Conservation (phyloP, 2,888 invertebrate species). For the Cryptosula pallasiana region DNA sequence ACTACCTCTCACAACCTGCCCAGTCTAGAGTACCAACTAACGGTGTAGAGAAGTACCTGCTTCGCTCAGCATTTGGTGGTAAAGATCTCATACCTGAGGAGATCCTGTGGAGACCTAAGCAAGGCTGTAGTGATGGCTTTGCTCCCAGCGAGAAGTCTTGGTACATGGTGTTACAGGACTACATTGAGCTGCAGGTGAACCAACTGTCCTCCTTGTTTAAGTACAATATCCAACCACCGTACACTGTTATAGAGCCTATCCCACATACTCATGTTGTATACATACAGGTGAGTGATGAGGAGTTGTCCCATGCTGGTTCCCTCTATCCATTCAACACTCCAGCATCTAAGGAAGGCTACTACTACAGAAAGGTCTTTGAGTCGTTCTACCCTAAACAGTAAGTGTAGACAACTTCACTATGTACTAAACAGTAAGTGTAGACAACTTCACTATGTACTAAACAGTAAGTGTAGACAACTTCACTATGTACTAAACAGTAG, state of each 20-base stretch:
- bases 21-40: conserved; percentile 68
- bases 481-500: too few species aligned
- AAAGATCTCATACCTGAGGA: conserved; percentile 70
- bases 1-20: conserved; percentile 69
- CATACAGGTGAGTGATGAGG: conserved; percentile 50
- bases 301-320: conserved; percentile 41
- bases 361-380: conserved; percentile 55
- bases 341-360: conserved; percentile 55
- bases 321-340: conserved; percentile 55
- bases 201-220: too few species aligned
- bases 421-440: too few species aligned
- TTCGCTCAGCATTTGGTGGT: conserved; percentile 75
- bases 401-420: neutral
- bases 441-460: too few species aligned
- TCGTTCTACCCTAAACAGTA: conserved; percentile 46
- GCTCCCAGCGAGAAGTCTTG: conserved; percentile 42
- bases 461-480: too few species aligned
- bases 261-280: too few species aligned
- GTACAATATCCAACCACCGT: too few species aligned
- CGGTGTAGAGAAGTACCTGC: conserved; percentile 76
- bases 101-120: conserved; percentile 89
- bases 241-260: too few species aligned
- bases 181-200: conserved; percentile 39
- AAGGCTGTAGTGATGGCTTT: conserved; percentile 60
- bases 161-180: conserved; percentile 45